phyloP scores from a whole-genome alignment of 2,113 vertebrate species.

The Hydropotes inermis region DNA sequence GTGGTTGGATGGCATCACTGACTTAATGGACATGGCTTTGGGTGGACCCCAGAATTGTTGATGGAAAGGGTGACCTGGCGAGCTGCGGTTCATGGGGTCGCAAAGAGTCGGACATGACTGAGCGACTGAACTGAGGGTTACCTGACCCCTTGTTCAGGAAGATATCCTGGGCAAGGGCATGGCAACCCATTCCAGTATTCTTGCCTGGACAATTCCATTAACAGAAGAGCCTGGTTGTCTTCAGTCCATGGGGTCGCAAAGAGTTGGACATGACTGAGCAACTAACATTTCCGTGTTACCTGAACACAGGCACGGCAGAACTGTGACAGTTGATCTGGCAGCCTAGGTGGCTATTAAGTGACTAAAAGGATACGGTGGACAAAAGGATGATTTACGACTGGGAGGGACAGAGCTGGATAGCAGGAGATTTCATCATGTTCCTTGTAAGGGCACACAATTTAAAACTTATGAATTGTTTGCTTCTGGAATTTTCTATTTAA shows the following conservation, averaged over 20 bases:
- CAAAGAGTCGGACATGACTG: neutral
- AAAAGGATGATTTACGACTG: neutral
- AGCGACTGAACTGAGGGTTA: neutral
- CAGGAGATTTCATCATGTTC: neutral
- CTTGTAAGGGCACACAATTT: neutral
- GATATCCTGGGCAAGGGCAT: neutral
- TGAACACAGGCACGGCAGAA: neutral
- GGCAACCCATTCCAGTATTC: neutral
- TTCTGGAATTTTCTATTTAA: neutral
- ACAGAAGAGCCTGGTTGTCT: neutral
- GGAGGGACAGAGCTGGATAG: neutral
- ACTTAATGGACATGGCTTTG: neutral
- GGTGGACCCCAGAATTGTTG: neutral
- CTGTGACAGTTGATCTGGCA: neutral
- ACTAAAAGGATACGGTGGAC: neutral
- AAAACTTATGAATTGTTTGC: neutral
- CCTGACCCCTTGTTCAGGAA: neutral
- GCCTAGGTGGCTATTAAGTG: neutral
- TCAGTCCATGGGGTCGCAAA: fast-evolving
- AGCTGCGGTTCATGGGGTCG: fast-evolving
- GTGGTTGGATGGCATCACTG: neutral
- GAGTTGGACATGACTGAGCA: neutral
- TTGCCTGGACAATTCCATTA: neutral
- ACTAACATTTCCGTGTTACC: neutral
- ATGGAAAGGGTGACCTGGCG: too few relatives aligned